Base-by-base conservation (phyloP, 2,113 vertebrate species). In the Otocyon megalotis region DNA sequence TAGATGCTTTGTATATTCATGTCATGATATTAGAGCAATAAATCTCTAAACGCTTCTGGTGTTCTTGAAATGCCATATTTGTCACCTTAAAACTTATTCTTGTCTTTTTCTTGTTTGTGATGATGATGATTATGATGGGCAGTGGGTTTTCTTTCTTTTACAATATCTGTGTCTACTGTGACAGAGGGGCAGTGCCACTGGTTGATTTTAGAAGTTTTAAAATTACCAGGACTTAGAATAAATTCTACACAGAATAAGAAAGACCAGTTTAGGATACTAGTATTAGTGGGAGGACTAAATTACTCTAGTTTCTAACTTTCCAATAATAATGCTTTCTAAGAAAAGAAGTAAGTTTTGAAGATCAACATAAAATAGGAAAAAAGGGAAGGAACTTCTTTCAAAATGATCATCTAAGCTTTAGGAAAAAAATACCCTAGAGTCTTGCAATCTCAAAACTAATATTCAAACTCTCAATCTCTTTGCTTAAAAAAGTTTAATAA, bases 401-500 rank as follows among this genome's bases (percentile, higher is more conserved):
- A 83, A 60, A 60, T 53, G 30, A 85, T 65, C 54, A 60, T 43
- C 12, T 37, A 77, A 81, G 11, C 58, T 17, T 94, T 56, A 82
- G 15, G 7, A 92, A 74, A 93, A 90, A 95, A 93, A 71, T 76
- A 50, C 1, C 26, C 24, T 85, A 35, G 28, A 65, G 20, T 71
- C 16, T 83, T 28, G 0, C 22, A 72, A 26, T 87, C 20, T 88
- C 79, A 83, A 93, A 92, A 96, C 35, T 95, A 80, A 95, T n/a
- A 98, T 74, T 90, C 94, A 97, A 90, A 98, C 94, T 93, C 93
- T 95, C 71, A 96, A 77, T 94, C 28, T 95, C 82, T 97, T 98
- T 98, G 85, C 86, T 97, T 98, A 98, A 98, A 99, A 99, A 98
- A 97, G 93, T 99, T 99, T 99, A 99, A 98, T 98, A 96, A 97